These are phyloP conservation scores for Molanna angustata DNA, from an alignment of 2,888 invertebrate species.

Conservation along the genomic window DNA sequence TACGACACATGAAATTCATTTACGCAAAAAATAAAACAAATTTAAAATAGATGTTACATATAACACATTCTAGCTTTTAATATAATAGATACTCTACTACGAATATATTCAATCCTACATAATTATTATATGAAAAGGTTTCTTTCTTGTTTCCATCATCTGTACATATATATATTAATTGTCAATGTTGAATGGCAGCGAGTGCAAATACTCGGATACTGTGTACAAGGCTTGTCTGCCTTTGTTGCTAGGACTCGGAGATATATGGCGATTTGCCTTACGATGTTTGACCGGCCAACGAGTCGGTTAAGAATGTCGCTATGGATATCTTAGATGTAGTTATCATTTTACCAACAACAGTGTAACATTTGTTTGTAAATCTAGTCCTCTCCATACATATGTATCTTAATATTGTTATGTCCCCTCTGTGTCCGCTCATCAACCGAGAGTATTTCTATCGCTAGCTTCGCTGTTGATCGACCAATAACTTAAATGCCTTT, in stretches of 20 bases:
- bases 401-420: too few relatives aligned
- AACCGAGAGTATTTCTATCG: slow-evolving; percentile 9
- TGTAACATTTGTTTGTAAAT: not conserved
- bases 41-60: slow-evolving; percentile 23
- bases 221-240: too few relatives aligned
- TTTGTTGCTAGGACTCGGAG: too few relatives aligned
- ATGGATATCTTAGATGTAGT: slow-evolving; percentile 3
- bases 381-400: too few relatives aligned
- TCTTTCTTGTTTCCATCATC: not conserved
- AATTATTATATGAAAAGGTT: not conserved
- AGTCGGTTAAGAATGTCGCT: not conserved
- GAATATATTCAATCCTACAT: not conserved
- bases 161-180: too few relatives aligned
- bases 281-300: slow-evolving; percentile 2
- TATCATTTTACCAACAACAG: not conserved
- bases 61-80: not conserved
- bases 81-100: not conserved
- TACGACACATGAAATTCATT: slow-evolving; percentile 25
- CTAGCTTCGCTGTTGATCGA: slow-evolving; percentile 22
- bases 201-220: too few relatives aligned
- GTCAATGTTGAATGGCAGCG: too few relatives aligned
- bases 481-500: slow-evolving; percentile 28
- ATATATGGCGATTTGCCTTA: slow-evolving; percentile 10
- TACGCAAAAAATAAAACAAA: slow-evolving; percentile 26
- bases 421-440: too few relatives aligned